Evolutionary conservation across 1,140 invertebrate genomes (phyloP).

Genomic region (Holotrichia oblita): DNA sequence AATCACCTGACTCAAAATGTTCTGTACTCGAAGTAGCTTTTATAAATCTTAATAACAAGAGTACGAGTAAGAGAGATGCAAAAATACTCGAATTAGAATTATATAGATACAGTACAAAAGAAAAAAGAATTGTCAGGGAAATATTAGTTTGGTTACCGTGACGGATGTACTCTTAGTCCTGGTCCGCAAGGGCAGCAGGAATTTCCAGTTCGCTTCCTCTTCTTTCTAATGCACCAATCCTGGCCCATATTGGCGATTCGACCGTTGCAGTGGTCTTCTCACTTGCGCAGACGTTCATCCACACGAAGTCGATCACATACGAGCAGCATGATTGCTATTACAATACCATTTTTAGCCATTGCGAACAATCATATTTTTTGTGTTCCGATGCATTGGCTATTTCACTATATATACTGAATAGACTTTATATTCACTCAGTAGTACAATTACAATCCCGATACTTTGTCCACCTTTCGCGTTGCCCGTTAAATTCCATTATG

Average conservation of each 20-base stretch:
- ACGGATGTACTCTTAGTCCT: constrained; percentile 68
- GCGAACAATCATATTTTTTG: neutral
- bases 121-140: neutral
- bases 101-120: neutral
- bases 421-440: neutral
- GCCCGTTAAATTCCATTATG: neutral
- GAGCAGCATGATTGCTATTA: constrained; percentile 28
- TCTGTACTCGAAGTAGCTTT: too few species aligned
- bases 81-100: too few species aligned
- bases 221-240: constrained; percentile 76
- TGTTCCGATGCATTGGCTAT: neutral
- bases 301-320: constrained; percentile 1
- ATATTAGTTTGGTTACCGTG: constrained; percentile 58
- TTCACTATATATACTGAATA: neutral
- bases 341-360: neutral
- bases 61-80: too few species aligned
- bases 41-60: too few species aligned
- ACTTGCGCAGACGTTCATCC: neutral
- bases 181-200: constrained; percentile 65
- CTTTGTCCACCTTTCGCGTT: neutral
- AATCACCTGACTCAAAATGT: too few species aligned
- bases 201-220: constrained; percentile 70
- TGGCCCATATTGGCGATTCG: constrained; percentile 67
- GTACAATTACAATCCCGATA: neutral
- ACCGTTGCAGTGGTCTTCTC: constrained; percentile 1